phyloP scores from a whole-genome alignment of 1,140 invertebrate species.

The Drosophila nasuta region DNA sequence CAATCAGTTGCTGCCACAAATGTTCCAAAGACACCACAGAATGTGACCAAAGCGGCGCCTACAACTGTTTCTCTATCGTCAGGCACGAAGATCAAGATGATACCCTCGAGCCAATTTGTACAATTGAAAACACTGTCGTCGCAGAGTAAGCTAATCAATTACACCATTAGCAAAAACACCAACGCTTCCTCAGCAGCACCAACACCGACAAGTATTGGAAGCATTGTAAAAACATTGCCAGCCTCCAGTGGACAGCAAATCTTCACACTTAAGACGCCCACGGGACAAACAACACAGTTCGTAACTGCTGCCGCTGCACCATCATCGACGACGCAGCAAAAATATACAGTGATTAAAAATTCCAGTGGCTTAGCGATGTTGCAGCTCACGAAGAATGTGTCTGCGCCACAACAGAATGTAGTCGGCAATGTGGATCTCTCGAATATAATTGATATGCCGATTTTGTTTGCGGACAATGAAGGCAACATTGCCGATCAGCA shows the following conservation, averaged over 20 bases:
- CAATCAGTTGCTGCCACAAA: conserved; percentile 1
- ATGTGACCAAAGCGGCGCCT: conserved; percentile 33
- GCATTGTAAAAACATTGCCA: conserved; percentile 70
- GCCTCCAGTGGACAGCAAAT: conserved; percentile 63
- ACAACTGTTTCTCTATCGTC: conserved; percentile 49
- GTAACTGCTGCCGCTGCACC: conserved; percentile 57
- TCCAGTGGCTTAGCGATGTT: conserved; percentile 70
- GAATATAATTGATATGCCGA: conserved; percentile 88
- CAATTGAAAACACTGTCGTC: conserved; percentile 67
- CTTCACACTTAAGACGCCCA: conserved; percentile 70
- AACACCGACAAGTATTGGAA: conserved; percentile 54
- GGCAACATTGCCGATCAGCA: conserved; percentile 71
- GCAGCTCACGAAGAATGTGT: conserved; percentile 84
- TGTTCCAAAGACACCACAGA: conserved; percentile 9
- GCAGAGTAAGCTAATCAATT: conserved; percentile 72
- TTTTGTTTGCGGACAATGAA: conserved; percentile 89
- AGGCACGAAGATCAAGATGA: conserved; percentile 80
- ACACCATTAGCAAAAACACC: conserved; percentile 63
- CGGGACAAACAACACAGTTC: conserved; percentile 69
- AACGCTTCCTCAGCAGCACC: background rate
- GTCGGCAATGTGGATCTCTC: conserved; percentile 85
- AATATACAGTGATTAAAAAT: conserved; percentile 85
- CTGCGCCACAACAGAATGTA: conserved; percentile 10
- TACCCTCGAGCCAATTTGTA: conserved; percentile 77
- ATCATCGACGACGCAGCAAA: conserved; percentile 66